Conservation (phyloP, 2,113 vertebrate genomes). For the Vanacampus margaritifer region DNA sequence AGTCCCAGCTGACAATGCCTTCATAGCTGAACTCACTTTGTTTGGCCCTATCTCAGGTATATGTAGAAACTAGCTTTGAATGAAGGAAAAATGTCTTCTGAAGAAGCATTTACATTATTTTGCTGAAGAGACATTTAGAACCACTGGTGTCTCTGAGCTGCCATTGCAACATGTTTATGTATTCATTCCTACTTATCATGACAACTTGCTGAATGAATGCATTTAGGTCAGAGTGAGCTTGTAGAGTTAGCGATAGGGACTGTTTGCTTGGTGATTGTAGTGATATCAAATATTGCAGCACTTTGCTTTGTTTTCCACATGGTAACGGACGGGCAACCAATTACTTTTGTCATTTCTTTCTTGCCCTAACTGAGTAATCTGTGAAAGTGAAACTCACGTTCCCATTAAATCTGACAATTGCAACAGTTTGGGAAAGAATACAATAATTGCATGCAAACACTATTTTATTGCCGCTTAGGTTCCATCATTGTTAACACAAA, state of each 20-base stretch:
- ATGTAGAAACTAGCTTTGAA: neutral
- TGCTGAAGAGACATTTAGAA: neutral
- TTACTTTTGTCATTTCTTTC: neutral
- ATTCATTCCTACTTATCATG: constrained; percentile 21
- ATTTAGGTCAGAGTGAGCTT: constrained; percentile 15
- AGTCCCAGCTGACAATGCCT: neutral
- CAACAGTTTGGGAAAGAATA: no score
- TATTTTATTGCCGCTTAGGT: no score
- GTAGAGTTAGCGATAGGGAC: neutral
- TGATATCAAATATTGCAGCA: constrained; percentile 18
- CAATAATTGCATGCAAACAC: no score
- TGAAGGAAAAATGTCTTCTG: neutral
- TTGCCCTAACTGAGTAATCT: neutral
- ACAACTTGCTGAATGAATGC: constrained; percentile 23
- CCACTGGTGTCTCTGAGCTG: constrained; percentile 11
- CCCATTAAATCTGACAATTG: no score
- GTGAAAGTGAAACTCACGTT: no score
- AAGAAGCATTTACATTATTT: constrained; percentile 10
- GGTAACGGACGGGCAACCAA: constrained; percentile 5
- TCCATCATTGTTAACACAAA: no score
- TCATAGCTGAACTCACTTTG: neutral
- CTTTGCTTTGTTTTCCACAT: constrained; percentile 28
- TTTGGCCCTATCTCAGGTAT: neutral
- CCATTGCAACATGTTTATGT: constrained; percentile 32
- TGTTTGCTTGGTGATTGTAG: constrained; percentile 25